A percentile compares a stretch with the other conserved stretches of the same genome.
These are phyloP conservation scores for Selenia dentaria DNA, from an alignment of 2,888 invertebrate genomes.

Conservation along the genomic window DNA sequence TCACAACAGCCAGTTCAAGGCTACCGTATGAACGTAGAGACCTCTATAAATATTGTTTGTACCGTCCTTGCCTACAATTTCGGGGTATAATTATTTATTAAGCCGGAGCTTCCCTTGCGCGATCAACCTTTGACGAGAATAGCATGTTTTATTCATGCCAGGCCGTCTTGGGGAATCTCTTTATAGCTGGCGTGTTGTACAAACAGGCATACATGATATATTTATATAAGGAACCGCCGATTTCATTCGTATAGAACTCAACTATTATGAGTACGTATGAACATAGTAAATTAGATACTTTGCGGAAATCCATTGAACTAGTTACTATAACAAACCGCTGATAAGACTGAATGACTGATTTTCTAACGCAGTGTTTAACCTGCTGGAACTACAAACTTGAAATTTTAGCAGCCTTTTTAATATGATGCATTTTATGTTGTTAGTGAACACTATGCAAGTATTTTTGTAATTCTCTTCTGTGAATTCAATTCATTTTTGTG, in stretches of 20 bases:
- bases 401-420: no score
- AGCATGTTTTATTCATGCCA: conserved; percentile 39
- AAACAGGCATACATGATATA: conserved; percentile 13
- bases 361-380: no score
- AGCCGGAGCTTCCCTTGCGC: conserved; percentile 31
- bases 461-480: no score
- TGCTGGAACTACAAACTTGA: no score
- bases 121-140: conserved; percentile 35
- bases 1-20: background rate
- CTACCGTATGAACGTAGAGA: background rate
- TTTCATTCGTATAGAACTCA: background rate
- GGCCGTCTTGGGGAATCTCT: conserved; percentile 34
- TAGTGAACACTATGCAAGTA: no score
- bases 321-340: no score
- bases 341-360: no score
- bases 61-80: conserved; percentile 3
- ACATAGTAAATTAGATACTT: no score
- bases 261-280: no score
- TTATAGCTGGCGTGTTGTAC: conserved; percentile 12
- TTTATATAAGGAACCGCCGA: background rate
- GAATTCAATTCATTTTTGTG: no score
- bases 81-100: conserved; percentile 37
- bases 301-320: no score
- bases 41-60: conserved; percentile 1
- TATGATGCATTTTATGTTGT: no score